Percentiles rank a stretch among this genome's conserved stretches.
These are phyloP conservation scores for Neelides folsomi DNA, from an alignment of 2,888 invertebrate species.

Conservation along the genomic window DNA sequence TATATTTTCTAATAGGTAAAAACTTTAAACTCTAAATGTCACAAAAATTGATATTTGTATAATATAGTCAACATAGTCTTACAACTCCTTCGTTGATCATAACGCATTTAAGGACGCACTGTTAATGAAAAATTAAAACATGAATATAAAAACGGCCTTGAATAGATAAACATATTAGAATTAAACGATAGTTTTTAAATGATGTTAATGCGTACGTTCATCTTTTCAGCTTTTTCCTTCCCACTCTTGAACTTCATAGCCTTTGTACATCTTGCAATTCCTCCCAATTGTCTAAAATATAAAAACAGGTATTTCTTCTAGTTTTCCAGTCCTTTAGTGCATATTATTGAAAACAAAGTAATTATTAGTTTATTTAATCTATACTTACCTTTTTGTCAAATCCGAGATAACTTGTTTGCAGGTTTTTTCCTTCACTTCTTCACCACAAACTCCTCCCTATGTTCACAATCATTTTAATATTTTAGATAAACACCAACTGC, in stretches of 20 bases:
- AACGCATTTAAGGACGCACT: constrained; percentile 29
- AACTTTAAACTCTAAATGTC: too few relatives aligned
- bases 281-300: constrained; percentile 6
- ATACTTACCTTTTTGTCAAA: constrained; percentile 5
- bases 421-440: background rate
- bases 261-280: constrained; percentile 9
- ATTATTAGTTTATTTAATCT: too few relatives aligned
- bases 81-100: constrained; percentile 21
- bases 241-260: constrained; percentile 11
- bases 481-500: too few relatives aligned
- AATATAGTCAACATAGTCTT: constrained; percentile 2
- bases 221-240: constrained; percentile 10
- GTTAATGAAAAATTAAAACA: constrained; percentile 4
- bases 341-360: too few relatives aligned
- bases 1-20: too few relatives aligned
- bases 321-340: too few relatives aligned
- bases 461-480: too few relatives aligned
- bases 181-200: too few relatives aligned
- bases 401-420: constrained; percentile 8
- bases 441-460: too few relatives aligned
- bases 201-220: constrained; percentile 4
- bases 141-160: background rate
- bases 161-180: background rate
- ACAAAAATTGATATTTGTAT: too few relatives aligned
- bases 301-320: too few relatives aligned